phyloP scores from a whole-genome alignment of 2,888 invertebrate species.

The Thereva nobilitata region DNA sequence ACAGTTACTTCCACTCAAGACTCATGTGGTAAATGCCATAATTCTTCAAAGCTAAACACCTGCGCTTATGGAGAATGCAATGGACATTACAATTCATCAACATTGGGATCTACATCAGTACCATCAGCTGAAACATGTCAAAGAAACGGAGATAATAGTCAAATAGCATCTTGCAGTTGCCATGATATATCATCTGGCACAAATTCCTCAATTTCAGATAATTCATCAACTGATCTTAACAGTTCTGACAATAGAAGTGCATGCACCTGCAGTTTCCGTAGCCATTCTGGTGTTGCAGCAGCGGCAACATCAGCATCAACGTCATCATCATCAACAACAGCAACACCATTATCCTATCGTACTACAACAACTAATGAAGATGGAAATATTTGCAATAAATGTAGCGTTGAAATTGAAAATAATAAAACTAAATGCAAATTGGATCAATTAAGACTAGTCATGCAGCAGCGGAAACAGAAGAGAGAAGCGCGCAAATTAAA shows the following conservation, averaged over 20 bases:
- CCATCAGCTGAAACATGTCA: conserved; percentile 25
- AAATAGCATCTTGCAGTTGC: conserved; percentile 8
- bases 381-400: conserved; percentile 57
- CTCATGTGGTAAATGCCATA: conserved; percentile 51
- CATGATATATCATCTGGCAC: conserved; percentile 38
- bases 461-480: conserved; percentile 86
- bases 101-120: conserved; percentile 15
- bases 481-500: conserved; percentile 77
- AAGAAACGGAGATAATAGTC: not conserved
- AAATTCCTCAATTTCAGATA: conserved; percentile 41
- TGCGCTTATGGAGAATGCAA: conserved; percentile 59
- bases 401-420: conserved; percentile 69
- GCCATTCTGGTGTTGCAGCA: conserved; percentile 40
- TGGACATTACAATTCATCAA: conserved; percentile 47
- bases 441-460: conserved; percentile 82
- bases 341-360: not conserved
- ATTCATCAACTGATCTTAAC: conserved; percentile 28
- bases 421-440: conserved; percentile 83
- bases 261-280: conserved; percentile 51
- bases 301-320: conserved; percentile 8
- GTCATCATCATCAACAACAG: not conserved
- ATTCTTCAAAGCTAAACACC: conserved; percentile 46
- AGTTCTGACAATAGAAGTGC: conserved; percentile 44
- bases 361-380: not conserved
- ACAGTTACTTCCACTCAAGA: conserved; percentile 16